Percentiles rank a stretch among this genome's conserved stretches.
phyloP scores from a whole-genome alignment of 1,140 invertebrate species.

The Charaxes varanes region DNA sequence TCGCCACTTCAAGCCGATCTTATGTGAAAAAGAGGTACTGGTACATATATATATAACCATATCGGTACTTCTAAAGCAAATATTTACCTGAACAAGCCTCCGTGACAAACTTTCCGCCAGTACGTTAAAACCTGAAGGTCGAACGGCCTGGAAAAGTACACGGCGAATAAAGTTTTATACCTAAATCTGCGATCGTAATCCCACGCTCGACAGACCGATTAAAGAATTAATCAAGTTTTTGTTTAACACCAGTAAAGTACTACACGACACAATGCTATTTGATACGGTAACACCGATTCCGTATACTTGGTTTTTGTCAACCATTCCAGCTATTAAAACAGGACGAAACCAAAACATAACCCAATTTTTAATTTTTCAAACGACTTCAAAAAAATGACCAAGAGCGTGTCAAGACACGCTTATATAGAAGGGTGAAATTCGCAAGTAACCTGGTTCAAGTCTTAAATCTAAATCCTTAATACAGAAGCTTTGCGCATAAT shows the following conservation, averaged over 20 bases:
- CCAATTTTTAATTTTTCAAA: too few species aligned
- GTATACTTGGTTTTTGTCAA: background rate
- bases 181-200: constrained; percentile 57
- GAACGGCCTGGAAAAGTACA: constrained; percentile 54
- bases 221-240: constrained; percentile 57
- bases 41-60: constrained; percentile 10
- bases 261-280: constrained; percentile 6
- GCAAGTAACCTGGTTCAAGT: too few species aligned
- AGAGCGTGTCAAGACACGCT: too few species aligned
- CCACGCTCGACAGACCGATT: constrained; percentile 54
- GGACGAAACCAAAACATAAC: too few species aligned
- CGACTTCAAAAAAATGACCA: too few species aligned
- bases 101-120: constrained; percentile 46
- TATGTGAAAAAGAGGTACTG: too few species aligned
- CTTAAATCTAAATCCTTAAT: too few species aligned
- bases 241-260: constrained; percentile 19
- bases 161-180: constrained; percentile 59
- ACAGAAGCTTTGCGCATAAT: too few species aligned
- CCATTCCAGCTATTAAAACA: too few species aligned
- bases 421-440: too few species aligned
- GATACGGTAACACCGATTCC: background rate
- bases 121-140: constrained; percentile 58
- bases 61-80: constrained; percentile 17
- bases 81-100: constrained; percentile 34
- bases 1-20: too few species aligned